phyloP scores from a whole-genome alignment of 2,113 vertebrate species.

The Aphelocoma coerulescens region DNA sequence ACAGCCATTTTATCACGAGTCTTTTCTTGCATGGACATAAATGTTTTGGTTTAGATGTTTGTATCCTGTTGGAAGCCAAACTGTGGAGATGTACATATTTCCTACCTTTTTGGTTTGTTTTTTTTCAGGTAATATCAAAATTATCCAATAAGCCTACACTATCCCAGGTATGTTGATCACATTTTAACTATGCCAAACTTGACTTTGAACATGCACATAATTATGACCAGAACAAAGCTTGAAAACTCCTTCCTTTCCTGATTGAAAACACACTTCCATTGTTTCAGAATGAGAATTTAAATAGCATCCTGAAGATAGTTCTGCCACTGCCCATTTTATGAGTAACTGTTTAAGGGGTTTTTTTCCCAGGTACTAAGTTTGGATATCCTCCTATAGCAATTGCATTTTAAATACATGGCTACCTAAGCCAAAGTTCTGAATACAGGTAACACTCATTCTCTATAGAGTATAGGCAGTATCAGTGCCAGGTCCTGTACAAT shows the following conservation, averaged over 20 bases:
- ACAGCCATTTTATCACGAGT: background rate
- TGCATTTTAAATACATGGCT: background rate
- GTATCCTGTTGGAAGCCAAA: background rate
- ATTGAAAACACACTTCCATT: background rate
- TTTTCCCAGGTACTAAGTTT: background rate
- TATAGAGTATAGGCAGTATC: background rate
- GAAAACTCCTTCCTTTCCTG: background rate
- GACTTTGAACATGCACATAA: background rate
- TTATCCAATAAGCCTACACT: slow-evolving; percentile 79
- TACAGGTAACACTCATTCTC: rapidly evolving
- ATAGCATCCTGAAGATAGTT: background rate
- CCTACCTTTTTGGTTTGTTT: slow-evolving; percentile 35
- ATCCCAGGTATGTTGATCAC: slow-evolving; percentile 75
- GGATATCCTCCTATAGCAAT: background rate
- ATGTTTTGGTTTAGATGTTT: background rate
- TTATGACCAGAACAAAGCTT: background rate
- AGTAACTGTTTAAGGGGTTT: background rate
- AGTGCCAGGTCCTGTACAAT: background rate
- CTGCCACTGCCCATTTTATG: background rate
- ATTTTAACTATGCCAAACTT: background rate
- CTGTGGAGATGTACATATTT: background rate
- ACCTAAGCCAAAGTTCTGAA: background rate
- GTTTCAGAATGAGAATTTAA: background rate
- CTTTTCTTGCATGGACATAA: background rate
- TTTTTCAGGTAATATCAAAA: slow-evolving; percentile 82